phyloP scores from a whole-genome alignment of 2,888 invertebrate genomes.

The Cheiracanthium punctorium region DNA sequence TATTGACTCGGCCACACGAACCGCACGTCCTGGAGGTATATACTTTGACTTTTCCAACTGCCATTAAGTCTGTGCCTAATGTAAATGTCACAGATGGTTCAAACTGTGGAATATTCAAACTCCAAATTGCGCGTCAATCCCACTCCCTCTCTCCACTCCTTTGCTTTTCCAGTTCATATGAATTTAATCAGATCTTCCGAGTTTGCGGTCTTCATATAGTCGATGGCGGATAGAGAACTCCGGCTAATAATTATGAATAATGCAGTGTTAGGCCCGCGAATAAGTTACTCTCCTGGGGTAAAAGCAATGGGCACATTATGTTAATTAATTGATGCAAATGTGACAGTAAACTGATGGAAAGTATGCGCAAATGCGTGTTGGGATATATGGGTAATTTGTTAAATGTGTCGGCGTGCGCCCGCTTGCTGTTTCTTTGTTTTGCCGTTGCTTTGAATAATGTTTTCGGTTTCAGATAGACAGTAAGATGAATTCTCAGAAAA shows the following conservation, averaged over 20 bases:
- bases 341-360: slow-evolving; percentile 63
- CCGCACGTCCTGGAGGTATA: neutral
- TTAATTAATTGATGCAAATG: slow-evolving; percentile 67
- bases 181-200: slow-evolving; percentile 57
- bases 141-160: slow-evolving; percentile 13
- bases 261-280: slow-evolving; percentile 57
- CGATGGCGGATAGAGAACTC: slow-evolving; percentile 24
- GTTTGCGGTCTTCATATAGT: slow-evolving; percentile 2
- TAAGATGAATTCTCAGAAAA: neutral
- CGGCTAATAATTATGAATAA: slow-evolving; percentile 66
- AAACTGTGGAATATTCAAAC: slow-evolving; percentile 26
- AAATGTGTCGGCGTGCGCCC: slow-evolving; percentile 6
- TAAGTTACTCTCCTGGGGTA: slow-evolving; percentile 55
- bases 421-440: slow-evolving; percentile 28
- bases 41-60: slow-evolving; percentile 25
- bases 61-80: slow-evolving; percentile 54
- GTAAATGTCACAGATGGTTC: slow-evolving; percentile 59
- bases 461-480: neutral
- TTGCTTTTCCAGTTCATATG: slow-evolving; percentile 51
- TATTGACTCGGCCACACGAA: slow-evolving; percentile 23
- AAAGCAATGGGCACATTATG: slow-evolving; percentile 57
- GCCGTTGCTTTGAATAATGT: neutral
- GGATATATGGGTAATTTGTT: slow-evolving; percentile 51
- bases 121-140: neutral
- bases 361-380: slow-evolving; percentile 42